Base-by-base conservation (phyloP, 2,113 vertebrate species). In the Pelodiscus sinensis region DNA sequence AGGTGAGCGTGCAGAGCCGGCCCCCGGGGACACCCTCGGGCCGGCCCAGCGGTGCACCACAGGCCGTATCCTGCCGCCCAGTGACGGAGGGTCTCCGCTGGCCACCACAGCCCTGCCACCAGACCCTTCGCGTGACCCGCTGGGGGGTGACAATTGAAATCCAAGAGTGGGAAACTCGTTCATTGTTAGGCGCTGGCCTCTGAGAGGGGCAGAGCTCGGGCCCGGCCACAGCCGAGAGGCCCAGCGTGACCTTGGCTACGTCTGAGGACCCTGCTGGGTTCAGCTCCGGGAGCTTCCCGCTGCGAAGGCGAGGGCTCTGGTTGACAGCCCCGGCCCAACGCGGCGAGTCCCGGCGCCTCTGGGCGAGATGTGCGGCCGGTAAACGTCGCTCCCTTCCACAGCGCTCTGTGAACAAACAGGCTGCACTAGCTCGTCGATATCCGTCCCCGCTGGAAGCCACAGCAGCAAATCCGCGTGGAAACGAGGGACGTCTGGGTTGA, bases 311-410 rank as follows among this genome's bases (percentile, higher is more conserved):
- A 29, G 2, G 27, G 16, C 27, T 65, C 31, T 65, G 60, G 31
- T 10, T 88, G 51, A 54, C 0, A 0, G 2, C 1, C 2, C 16
- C 19, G 8, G 5, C 2, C 3, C 84, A 71, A 18, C 14, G 24
- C 22, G 21, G 89, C 3, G 29, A 2, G 31, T 73, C 83, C 44
- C 51, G 31, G 0, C 44, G 58, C 12, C 52, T 2, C 4, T 31
- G 18, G 9, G 9, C 8, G 3, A 1, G 58, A 89, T 4, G 55
- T 24, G 19, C 10, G 79, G 3, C 11, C 6, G 1, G 79, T 83
- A 62, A 62, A 12, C 25, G 9, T 6, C 1, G 60, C 29, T 65
- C 29, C 60, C 60, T 31, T 29, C 60, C 15, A 29, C 13, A 31
- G 60, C 60, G 31, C 29, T 29, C 60, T 8, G 60, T 5, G 60